A percentile compares a stretch with the other conserved stretches of the same genome.
These are phyloP conservation scores for Phyllotreta cruciferae DNA, from an alignment of 2,888 invertebrate genomes.

Conservation along the genomic window DNA sequence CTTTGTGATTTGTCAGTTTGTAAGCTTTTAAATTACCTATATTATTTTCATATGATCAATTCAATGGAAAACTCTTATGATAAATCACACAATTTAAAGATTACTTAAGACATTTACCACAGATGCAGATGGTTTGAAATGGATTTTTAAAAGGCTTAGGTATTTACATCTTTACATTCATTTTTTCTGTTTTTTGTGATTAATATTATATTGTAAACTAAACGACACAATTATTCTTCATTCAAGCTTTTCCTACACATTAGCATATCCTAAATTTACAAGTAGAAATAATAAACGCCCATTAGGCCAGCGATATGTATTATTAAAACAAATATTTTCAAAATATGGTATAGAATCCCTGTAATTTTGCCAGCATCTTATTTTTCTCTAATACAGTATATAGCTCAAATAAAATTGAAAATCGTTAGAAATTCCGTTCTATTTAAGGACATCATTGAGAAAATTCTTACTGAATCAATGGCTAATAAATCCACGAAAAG, in stretches of 20 bases:
- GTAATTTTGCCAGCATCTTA: conserved; percentile 1
- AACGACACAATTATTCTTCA: conserved; percentile 39
- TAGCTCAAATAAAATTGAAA: too few species aligned
- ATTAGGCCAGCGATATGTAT: conserved; percentile 52
- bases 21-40: too few species aligned
- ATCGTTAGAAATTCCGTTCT: not conserved
- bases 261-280: conserved; percentile 39
- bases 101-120: too few species aligned
- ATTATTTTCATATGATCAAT: too few species aligned
- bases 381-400: not conserved
- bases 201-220: conserved; percentile 36
- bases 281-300: conserved; percentile 44
- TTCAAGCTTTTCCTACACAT: conserved; percentile 39
- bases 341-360: conserved; percentile 2
- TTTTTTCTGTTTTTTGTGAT: conserved; percentile 39
- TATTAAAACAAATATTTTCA: conserved; percentile 22
- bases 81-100: too few species aligned
- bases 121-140: conserved; percentile 21
- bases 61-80: too few species aligned
- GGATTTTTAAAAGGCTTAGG: conserved; percentile 42
- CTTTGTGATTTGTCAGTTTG: too few species aligned
- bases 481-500: too few species aligned
- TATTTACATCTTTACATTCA: conserved; percentile 54
- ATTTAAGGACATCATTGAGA: conserved; percentile 1
- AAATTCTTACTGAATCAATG: not conserved